Evolutionary conservation across 37 sponge, comb jelly and placozoan species (phyloP).

Genomic region (Bolinopsis microptera): DNA sequence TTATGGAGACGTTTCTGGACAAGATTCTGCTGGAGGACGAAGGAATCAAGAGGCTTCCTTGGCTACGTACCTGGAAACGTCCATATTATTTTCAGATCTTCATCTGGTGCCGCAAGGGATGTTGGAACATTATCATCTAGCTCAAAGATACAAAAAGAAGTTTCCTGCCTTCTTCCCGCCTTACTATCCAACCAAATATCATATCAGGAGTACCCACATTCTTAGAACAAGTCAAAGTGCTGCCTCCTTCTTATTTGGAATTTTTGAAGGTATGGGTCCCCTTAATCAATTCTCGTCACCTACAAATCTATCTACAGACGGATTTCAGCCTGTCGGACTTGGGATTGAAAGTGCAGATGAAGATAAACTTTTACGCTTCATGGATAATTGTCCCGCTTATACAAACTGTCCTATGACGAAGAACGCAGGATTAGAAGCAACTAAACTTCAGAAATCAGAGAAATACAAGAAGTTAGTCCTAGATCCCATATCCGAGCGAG

Average conservation of each 20-base stretch:
- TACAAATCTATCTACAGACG: neutral
- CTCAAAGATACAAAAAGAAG: neutral
- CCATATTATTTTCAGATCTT: neutral
- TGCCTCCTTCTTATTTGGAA: neutral
- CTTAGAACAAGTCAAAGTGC: neutral
- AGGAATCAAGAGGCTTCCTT: neutral
- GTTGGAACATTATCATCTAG: slow-evolving; percentile 16
- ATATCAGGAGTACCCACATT: neutral
- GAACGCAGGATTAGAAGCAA: neutral
- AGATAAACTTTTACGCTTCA: neutral
- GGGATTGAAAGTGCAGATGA: neutral
- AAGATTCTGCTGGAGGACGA: neutral
- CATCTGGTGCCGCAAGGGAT: slow-evolving; percentile 5
- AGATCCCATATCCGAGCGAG: neutral
- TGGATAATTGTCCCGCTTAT: slow-evolving; percentile 5
- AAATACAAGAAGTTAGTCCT: neutral
- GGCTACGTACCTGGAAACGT: neutral
- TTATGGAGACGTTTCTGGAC: neutral
- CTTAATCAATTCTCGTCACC: neutral
- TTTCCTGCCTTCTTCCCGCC: neutral
- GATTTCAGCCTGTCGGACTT: neutral
- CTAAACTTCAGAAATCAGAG: neutral
- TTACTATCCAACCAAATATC: neutral
- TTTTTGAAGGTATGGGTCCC: neutral
- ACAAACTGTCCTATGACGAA: neutral